Conservation (phyloP, 2,888 invertebrate species). For the Drosophila buzzatii region DNA sequence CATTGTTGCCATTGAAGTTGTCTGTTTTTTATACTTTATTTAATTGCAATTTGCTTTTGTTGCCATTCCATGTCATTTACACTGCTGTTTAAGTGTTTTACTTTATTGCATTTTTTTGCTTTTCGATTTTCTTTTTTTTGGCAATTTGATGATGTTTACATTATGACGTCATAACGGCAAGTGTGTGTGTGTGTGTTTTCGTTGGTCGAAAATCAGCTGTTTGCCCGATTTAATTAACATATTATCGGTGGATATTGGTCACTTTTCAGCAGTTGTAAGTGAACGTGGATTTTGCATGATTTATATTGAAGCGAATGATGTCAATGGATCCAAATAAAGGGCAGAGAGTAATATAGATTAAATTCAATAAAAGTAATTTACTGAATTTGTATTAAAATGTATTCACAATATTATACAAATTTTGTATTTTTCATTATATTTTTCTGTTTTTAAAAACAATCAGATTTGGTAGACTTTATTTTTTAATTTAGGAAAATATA, state of each 20-base stretch:
- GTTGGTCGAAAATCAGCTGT: slow-evolving; percentile 71
- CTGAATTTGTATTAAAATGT: not conserved
- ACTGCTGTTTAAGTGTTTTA: slow-evolving; percentile 59
- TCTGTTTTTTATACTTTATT: slow-evolving; percentile 59
- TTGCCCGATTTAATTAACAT: slow-evolving; percentile 64
- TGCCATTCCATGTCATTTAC: slow-evolving; percentile 61
- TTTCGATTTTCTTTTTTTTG: slow-evolving; percentile 44
- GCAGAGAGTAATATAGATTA: not conserved
- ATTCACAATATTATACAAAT: no score
- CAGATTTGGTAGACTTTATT: no score
- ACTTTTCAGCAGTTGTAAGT: slow-evolving; percentile 5
- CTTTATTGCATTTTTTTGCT: slow-evolving; percentile 22
- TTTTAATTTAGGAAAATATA: no score
- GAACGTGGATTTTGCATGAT: slow-evolving; percentile 9
- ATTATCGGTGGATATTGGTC: slow-evolving; percentile 57
- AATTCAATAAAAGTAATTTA: not conserved
- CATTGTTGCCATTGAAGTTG: slow-evolving; percentile 66
- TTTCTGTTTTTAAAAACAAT: no score
- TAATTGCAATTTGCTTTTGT: slow-evolving; percentile 75
- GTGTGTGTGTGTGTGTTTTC: slow-evolving; percentile 40
- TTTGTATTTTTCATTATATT: no score
- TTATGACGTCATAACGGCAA: slow-evolving; percentile 71
- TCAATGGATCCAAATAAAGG: not conserved
- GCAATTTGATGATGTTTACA: slow-evolving; percentile 78
- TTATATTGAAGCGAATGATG: slow-evolving; percentile 1